These are phyloP conservation scores for Brachionus rubens DNA, from an alignment of 1,140 invertebrate genomes.

Conservation along the genomic window DNA sequence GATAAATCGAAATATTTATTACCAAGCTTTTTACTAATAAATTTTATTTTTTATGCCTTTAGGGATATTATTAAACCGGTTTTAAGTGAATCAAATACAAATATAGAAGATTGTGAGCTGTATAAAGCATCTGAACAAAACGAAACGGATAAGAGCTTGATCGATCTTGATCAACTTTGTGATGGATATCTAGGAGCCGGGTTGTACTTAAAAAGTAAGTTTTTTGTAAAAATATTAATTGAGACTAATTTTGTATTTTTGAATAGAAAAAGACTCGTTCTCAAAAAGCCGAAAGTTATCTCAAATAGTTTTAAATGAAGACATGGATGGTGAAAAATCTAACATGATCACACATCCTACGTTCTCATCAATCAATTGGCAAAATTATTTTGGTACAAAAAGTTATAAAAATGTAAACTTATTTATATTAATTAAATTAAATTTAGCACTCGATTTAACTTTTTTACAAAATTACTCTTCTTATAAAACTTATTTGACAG, in stretches of 20 bases:
- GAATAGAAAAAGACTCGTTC: neutral
- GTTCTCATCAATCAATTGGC: conserved; percentile 30
- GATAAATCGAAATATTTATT: too few relatives aligned
- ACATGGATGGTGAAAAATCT: neutral
- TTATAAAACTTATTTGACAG: conserved; percentile 9
- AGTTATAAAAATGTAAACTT: conserved; percentile 28
- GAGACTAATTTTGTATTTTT: neutral
- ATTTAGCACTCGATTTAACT: neutral
- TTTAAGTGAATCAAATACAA: neutral
- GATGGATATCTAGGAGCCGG: neutral
- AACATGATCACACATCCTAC: neutral
- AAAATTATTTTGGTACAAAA: conserved; percentile 12
- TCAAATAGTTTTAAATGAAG: neutral
- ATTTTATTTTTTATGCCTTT: too few relatives aligned
- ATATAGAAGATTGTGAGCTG: neutral
- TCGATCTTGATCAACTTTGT: neutral
- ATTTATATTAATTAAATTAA: neutral
- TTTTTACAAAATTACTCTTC: neutral
- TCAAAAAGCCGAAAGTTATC: too few relatives aligned
- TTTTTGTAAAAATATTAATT: neutral
- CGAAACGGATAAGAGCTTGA: neutral
- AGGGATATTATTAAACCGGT: conserved; percentile 12
- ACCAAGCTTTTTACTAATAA: too few relatives aligned
- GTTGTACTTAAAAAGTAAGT: conserved; percentile 11
- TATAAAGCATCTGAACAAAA: neutral